Evolutionary conservation across 2,797 vertebrate genomes (phyloP).

Genomic region (Danio aesculapii): DNA sequence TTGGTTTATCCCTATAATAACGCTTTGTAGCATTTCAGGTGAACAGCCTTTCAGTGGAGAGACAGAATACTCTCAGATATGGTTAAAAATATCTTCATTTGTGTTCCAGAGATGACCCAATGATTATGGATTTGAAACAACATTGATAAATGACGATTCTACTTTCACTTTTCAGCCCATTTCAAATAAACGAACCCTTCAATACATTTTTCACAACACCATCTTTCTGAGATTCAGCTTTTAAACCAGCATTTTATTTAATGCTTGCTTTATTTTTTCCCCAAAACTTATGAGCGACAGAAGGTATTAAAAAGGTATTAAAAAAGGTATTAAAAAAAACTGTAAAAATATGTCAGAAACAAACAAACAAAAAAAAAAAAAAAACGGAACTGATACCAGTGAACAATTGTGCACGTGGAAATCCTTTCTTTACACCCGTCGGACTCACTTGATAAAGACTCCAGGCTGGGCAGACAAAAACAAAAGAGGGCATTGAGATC

Average conservation of each 20-base stretch:
- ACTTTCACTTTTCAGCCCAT: too few relatives aligned
- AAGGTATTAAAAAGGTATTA: neutral
- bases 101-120: too few relatives aligned
- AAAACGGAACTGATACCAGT: conserved; percentile 18
- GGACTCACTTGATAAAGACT: conserved; percentile 38
- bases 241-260: neutral
- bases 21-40: too few relatives aligned
- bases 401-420: conserved; percentile 14
- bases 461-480: conserved; percentile 64
- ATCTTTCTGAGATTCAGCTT: neutral
- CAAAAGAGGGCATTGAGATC: conserved; percentile 71
- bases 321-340: too few relatives aligned
- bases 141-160: too few relatives aligned
- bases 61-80: too few relatives aligned
- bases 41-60: too few relatives aligned
- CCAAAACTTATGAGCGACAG: neutral
- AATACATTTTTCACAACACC: too few relatives aligned
- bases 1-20: too few relatives aligned
- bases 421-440: neutral
- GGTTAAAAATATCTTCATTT: too few relatives aligned
- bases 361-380: neutral
- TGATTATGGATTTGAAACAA: too few relatives aligned
- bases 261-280: neutral
- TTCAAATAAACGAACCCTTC: too few relatives aligned
- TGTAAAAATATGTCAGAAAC: neutral